Evolutionary conservation across 2,888 invertebrate species (phyloP), one percentile per base, ranked within the genome.

Genomic region (Tipula unca): DNA sequence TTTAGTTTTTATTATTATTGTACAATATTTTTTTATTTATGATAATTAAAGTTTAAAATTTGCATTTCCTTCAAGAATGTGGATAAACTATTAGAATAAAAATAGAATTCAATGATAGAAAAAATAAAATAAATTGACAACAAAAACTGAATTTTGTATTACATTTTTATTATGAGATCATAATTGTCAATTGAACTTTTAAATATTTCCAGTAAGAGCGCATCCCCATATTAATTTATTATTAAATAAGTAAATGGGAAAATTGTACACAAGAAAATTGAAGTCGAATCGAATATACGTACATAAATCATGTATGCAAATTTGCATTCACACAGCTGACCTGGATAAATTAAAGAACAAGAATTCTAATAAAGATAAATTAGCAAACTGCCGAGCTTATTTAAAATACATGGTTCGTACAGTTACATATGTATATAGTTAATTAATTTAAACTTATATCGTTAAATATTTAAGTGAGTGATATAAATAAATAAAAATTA

Each of bases 251-350:
- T 32, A 32, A 42, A 42, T 14, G n/a, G n/a, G 42, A 42, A 42
- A 42, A 14, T 42, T 42, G 1, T 32, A 6, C 32, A 32, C 32
- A 32, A 32, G 32, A 32, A 32, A 32, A 32, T 32, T 32, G 4
- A 4, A 32, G 32, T 6, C 32, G 32, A 32, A 6, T 32, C 32
- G 5, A n/a, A 42, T 42, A 3, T 17, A n/a, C 6, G 17, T 69
- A 69, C 69, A 69, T 69, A 69, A 69, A 69, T 69, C 69, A 69
- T 69, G 10, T 69, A 69, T 69, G 69, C 69, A 69, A 69, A 69
- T 69, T 69, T 69, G 14, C 8, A 25, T 8, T 69, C 17, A 13
- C 25, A 69, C 69, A 69, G 25, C 69, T 69, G 69, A 69, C 69
- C 69, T 69, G 69, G 69, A 25, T 69, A 69, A 25, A 69, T 69